A percentile compares a stretch with the other conserved stretches of the same genome.
Conservation (phyloP, 1,140 invertebrate species). For the Onthophagus taurus region DNA sequence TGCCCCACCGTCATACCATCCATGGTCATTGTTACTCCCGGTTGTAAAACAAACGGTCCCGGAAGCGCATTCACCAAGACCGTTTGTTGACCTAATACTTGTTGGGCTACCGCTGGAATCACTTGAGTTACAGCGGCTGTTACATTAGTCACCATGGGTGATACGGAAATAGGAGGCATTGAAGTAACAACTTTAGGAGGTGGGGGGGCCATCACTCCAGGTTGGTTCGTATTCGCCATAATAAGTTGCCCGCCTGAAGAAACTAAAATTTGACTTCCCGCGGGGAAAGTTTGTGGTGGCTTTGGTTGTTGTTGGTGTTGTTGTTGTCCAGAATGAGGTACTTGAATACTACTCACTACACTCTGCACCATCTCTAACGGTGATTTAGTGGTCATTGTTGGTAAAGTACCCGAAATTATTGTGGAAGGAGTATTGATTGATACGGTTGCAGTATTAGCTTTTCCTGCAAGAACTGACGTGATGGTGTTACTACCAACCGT, state of each 20-base stretch:
- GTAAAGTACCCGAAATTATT: slow-evolving; percentile 41
- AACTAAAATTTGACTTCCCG: slow-evolving; percentile 63
- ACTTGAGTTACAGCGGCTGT: slow-evolving; percentile 58
- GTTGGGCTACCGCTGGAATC: slow-evolving; percentile 49
- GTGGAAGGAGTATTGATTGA: slow-evolving; percentile 55
- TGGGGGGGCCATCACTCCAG: slow-evolving; percentile 52
- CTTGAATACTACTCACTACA: slow-evolving; percentile 65
- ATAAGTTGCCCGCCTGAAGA: slow-evolving; percentile 66
- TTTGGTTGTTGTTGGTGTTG: slow-evolving; percentile 35
- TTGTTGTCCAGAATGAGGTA: slow-evolving; percentile 40
- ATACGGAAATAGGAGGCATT: slow-evolving; percentile 57
- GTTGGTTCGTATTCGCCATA: slow-evolving; percentile 47
- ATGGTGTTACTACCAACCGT: slow-evolving; percentile 61
- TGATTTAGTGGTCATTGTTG: slow-evolving; percentile 47
- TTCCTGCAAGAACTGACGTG: slow-evolving; percentile 64
- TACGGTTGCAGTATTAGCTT: slow-evolving; percentile 62
- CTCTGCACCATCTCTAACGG: slow-evolving; percentile 73
- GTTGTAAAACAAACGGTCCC: slow-evolving; percentile 69
- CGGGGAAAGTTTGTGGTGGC: slow-evolving; percentile 41
- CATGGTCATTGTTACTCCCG: slow-evolving; percentile 55
- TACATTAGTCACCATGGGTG: slow-evolving; percentile 59
- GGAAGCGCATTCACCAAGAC: slow-evolving; percentile 75
- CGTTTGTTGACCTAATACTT: slow-evolving; percentile 62
- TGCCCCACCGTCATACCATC: slow-evolving; percentile 57
- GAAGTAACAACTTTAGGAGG: slow-evolving; percentile 50